Base-by-base conservation (phyloP, 2,888 invertebrate species). In the Campaea margaritaria region DNA sequence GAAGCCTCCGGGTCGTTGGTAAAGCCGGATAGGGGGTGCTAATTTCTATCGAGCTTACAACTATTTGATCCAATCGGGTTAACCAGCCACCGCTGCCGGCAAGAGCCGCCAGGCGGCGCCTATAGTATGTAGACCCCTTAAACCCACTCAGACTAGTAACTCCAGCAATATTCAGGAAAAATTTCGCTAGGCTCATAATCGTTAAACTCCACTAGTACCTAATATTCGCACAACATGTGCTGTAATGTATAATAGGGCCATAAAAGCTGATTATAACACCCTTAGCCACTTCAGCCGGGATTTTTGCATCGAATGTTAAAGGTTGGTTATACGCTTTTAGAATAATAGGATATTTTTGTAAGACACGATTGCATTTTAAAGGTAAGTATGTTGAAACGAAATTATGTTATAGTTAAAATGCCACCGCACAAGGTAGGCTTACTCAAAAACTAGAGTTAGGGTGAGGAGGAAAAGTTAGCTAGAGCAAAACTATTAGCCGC, bases 151-250 rank as follows among this genome's bases (percentile, higher is more conserved):
- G 38, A 45, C 42, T 14, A 47, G 47, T 53, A 27, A 44, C 45
- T 48, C 49, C 36, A 38, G 45, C 47, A 59, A 60, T 52, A 54
- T 59, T 53, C 52, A 55, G 46, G 57, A 53, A 65, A 59, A 58
- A 53, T 65, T 60, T 53, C 48, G 42, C 42, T 42, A 15, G 39
- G 52, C 58, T 62, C 50, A 64, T 64, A 63, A 64, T 56, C 62
- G 62, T 68, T 64, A 62, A 66, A 55, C 62, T 63, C 57, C 34
- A 60, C 31, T n/a, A 53, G 51, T 57, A 62, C 54, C 53, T 62
- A 54, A 59, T 61, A 60, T 64, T 57, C 16, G 54, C 61, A 59
- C 55, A 64, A 59, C 58, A 58, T 59, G 59, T 63, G 65, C 58
- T 47, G 56, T 63, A 52, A 54, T 56, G 55, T 59, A 49, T 58